Percentiles rank a stretch among this genome's conserved stretches.
These are phyloP conservation scores for Lepus timidus DNA, from an alignment of 2,113 vertebrate species.

Conservation along the genomic window DNA sequence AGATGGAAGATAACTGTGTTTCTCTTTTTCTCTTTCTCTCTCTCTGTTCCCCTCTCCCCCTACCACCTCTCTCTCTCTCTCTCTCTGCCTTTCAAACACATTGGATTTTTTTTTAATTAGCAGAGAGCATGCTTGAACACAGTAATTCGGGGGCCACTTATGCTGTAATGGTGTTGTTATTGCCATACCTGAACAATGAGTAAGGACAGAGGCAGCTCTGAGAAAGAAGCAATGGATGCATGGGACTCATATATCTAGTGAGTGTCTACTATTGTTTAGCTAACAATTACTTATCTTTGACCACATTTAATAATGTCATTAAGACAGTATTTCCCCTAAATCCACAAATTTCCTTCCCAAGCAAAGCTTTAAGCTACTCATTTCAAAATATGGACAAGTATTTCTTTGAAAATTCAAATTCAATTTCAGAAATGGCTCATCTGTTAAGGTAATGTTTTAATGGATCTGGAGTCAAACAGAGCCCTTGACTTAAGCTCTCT, in stretches of 20 bases:
- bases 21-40: too few relatives aligned
- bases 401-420: conserved; percentile 66
- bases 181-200: background rate
- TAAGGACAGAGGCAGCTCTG: background rate
- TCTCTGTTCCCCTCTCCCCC: too few relatives aligned
- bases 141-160: background rate
- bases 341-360: conserved; percentile 51
- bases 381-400: conserved; percentile 34
- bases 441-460: conserved; percentile 59
- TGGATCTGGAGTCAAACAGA: conserved; percentile 52
- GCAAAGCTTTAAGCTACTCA: conserved; percentile 2
- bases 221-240: background rate
- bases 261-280: background rate
- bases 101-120: too few relatives aligned
- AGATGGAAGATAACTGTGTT: too few relatives aligned
- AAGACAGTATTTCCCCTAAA: conserved; percentile 49
- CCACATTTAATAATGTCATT: conserved; percentile 1
- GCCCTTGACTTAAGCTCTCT: background rate
- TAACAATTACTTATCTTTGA: conserved; percentile 29
- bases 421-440: conserved; percentile 51
- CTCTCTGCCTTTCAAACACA: too few relatives aligned
- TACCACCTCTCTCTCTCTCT: too few relatives aligned
- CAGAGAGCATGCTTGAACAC: too few relatives aligned
- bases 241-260: background rate
- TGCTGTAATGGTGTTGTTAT: background rate